Evolutionary conservation across 1,140 invertebrate species (phyloP).

Genomic region (Drosophila baimaii): DNA sequence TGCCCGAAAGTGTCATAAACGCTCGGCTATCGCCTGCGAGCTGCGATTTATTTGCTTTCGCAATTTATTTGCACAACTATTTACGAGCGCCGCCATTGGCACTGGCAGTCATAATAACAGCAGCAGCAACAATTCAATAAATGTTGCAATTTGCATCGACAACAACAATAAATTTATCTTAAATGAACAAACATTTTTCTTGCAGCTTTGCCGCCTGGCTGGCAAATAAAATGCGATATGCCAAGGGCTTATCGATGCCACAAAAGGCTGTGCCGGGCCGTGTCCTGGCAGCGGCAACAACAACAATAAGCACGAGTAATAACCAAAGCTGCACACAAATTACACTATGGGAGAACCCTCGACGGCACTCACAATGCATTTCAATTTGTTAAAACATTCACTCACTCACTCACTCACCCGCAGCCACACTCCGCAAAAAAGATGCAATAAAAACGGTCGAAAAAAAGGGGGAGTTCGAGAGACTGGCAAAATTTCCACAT

Average conservation of each 20-base stretch:
- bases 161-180: conserved; percentile 82
- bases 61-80: conserved; percentile 78
- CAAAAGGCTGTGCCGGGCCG: conserved; percentile 54
- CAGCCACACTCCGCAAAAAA: conserved; percentile 16
- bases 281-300: conserved; percentile 18
- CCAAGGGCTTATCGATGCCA: conserved; percentile 74
- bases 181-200: conserved; percentile 82
- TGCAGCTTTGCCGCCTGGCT: conserved; percentile 64
- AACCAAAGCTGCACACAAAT: conserved; percentile 46
- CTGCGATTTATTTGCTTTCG: conserved; percentile 70
- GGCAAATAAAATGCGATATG: conserved; percentile 73
- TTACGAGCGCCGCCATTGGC: conserved; percentile 58
- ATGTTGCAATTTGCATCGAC: conserved; percentile 78
- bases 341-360: conserved; percentile 21
- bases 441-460: conserved; percentile 20
- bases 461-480: background rate
- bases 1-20: conserved; percentile 58
- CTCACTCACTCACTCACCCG: conserved; percentile 12
- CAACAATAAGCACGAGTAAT: conserved; percentile 44
- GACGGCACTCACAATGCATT: conserved; percentile 66
- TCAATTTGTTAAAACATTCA: conserved; percentile 66
- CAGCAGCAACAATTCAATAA: conserved; percentile 74
- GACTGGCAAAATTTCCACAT: conserved; percentile 9
- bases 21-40: conserved; percentile 49
- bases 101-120: conserved; percentile 39